Conservation (phyloP, 2,888 invertebrate species). For the Cryptops parisi region DNA sequence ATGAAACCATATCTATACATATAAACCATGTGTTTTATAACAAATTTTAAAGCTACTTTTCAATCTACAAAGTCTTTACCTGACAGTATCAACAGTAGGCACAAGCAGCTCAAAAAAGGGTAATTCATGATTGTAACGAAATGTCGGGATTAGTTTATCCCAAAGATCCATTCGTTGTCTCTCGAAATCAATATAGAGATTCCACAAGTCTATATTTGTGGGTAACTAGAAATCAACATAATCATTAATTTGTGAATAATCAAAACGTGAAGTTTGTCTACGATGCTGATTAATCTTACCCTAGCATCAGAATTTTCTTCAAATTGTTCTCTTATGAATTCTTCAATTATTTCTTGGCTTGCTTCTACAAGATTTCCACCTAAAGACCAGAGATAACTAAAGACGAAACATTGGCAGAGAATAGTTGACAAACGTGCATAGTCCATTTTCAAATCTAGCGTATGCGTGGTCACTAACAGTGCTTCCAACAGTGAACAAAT, state of each 20-base stretch:
- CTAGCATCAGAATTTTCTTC: slow-evolving; percentile 52
- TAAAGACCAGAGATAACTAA: slow-evolving; percentile 67
- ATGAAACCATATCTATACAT: slow-evolving; percentile 52
- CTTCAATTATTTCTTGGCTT: slow-evolving; percentile 54
- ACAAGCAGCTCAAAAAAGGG: slow-evolving; percentile 83
- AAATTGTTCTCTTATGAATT: slow-evolving; percentile 50
- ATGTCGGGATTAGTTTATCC: slow-evolving; percentile 60
- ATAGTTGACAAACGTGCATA: slow-evolving; percentile 42
- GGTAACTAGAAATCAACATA: slow-evolving; percentile 45
- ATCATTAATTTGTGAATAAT: neutral
- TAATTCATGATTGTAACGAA: slow-evolving; percentile 48
- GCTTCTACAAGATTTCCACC: slow-evolving; percentile 67
- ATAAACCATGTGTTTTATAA: neutral
- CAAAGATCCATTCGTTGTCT: slow-evolving; percentile 56
- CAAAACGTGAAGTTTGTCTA: neutral
- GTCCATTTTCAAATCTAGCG: slow-evolving; percentile 46
- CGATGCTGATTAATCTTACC: slow-evolving; percentile 25
- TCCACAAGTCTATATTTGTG: slow-evolving; percentile 53
- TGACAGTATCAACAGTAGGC: slow-evolving; percentile 77
- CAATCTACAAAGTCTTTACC: no score
- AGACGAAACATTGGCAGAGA: slow-evolving; percentile 60
- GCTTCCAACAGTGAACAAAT: slow-evolving; percentile 58
- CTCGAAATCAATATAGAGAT: slow-evolving; percentile 56
- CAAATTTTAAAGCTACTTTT: neutral
- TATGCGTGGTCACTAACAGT: slow-evolving; percentile 47